Evolutionary conservation across 2,113 vertebrate genomes (phyloP).

Genomic region (Clarias magur): DNA sequence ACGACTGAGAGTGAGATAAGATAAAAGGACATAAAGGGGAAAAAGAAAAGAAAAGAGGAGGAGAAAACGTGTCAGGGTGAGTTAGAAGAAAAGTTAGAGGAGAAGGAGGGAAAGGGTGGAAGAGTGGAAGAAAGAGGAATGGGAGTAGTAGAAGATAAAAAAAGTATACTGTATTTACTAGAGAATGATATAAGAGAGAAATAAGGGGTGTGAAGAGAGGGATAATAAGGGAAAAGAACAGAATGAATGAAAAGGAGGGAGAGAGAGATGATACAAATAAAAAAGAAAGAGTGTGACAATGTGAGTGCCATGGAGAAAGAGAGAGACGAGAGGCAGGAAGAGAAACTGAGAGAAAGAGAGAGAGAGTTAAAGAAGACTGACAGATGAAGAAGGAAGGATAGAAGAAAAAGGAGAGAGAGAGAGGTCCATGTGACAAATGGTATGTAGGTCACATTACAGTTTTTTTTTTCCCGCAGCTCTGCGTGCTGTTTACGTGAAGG

Average conservation of each 20-base stretch:
- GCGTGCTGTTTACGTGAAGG: background rate
- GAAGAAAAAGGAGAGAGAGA: background rate
- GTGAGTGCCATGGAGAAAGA: background rate
- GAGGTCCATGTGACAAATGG: background rate
- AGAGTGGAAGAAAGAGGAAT: background rate
- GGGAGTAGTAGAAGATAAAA: too few relatives aligned
- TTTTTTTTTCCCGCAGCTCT: background rate
- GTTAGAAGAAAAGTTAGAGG: conserved; percentile 52
- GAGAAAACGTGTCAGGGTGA: conserved; percentile 56
- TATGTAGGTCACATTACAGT: background rate
- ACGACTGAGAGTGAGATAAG: background rate
- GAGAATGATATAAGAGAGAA: background rate
- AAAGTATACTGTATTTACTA: too few relatives aligned
- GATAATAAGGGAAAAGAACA: background rate
- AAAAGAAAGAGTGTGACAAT: too few relatives aligned
- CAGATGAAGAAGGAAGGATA: background rate
- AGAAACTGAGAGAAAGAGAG: background rate
- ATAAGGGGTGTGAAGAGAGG: background rate
- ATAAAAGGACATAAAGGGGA: background rate
- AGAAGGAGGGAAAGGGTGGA: background rate
- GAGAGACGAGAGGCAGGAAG: background rate
- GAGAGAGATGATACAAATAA: background rate
- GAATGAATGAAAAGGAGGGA: background rate
- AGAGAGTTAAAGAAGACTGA: background rate
- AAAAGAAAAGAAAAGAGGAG: conserved; percentile 42